A percentile compares a stretch with the other conserved stretches of the same genome.
Evolutionary conservation across 2,113 vertebrate genomes (phyloP).

Genomic region (Psittacula cyanocephala): DNA sequence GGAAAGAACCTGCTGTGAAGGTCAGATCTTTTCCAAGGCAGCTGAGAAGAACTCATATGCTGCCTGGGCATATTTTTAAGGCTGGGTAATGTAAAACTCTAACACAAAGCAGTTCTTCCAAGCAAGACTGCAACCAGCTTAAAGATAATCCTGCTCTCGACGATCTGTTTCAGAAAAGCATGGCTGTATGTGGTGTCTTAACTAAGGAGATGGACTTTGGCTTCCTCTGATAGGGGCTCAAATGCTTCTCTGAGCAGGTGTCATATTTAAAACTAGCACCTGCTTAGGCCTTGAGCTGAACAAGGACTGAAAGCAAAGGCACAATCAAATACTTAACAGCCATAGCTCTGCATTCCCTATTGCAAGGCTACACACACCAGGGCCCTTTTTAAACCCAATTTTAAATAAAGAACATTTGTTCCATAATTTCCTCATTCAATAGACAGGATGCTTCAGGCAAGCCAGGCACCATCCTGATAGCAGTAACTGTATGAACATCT

Average conservation of each 20-base stretch:
- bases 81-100: background rate
- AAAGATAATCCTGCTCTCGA: background rate
- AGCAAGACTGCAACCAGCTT: background rate
- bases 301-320: background rate
- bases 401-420: constrained; percentile 1
- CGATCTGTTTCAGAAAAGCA: background rate
- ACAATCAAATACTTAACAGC: background rate
- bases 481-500: background rate
- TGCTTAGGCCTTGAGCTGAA: background rate
- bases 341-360: background rate
- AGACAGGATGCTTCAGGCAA: background rate
- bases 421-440: background rate
- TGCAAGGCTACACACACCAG: background rate
- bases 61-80: background rate
- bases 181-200: background rate
- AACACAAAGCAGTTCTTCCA: background rate
- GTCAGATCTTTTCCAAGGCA: background rate
- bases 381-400: background rate
- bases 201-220: background rate
- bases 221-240: background rate
- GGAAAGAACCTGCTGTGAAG: background rate
- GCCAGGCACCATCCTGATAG: background rate
- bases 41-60: background rate
- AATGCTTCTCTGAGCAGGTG: background rate
- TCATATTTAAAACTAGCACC: background rate